Percentiles rank a stretch among this genome's conserved stretches.
phyloP scores from a whole-genome alignment of 2,113 vertebrate species.

The Tonatia bakeri region DNA sequence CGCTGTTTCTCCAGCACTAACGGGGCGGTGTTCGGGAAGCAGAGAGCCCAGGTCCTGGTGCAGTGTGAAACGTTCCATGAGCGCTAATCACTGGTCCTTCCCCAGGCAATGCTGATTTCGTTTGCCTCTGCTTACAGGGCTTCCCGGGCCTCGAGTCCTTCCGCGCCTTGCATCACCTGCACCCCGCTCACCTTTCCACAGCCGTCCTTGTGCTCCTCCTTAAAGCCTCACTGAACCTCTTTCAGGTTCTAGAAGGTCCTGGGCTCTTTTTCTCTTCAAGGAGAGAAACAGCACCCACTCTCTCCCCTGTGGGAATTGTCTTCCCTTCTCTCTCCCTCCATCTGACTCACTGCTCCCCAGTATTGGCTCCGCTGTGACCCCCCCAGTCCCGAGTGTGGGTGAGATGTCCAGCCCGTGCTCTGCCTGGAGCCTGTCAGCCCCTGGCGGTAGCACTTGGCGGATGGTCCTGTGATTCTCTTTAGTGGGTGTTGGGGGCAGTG shows the following conservation, averaged over 20 bases:
- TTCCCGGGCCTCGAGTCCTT: not conserved
- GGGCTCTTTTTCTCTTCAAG: not conserved
- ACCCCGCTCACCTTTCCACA: not conserved
- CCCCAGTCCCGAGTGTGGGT: not conserved
- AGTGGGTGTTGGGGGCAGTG: too few relatives aligned
- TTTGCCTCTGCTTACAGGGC: not conserved
- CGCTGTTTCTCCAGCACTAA: too few relatives aligned
- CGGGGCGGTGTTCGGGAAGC: not conserved
- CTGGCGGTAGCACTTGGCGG: not conserved
- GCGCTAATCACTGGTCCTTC: not conserved
- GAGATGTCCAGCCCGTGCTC: not conserved
- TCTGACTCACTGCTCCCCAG: not conserved
- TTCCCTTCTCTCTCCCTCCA: not conserved
- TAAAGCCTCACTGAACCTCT: not conserved
- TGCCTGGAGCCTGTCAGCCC: not conserved
- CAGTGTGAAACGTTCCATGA: not conserved
- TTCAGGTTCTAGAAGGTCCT: not conserved
- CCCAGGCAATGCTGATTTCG: not conserved
- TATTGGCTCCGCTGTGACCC: not conserved
- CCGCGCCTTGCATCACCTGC: not conserved
- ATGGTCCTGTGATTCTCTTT: not conserved
- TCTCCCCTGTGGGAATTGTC: not conserved
- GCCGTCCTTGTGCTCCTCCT: not conserved
- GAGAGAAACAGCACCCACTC: not conserved
- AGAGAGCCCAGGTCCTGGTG: not conserved